Conservation (phyloP, 2,888 invertebrate species). For the Xylophagus ater region DNA sequence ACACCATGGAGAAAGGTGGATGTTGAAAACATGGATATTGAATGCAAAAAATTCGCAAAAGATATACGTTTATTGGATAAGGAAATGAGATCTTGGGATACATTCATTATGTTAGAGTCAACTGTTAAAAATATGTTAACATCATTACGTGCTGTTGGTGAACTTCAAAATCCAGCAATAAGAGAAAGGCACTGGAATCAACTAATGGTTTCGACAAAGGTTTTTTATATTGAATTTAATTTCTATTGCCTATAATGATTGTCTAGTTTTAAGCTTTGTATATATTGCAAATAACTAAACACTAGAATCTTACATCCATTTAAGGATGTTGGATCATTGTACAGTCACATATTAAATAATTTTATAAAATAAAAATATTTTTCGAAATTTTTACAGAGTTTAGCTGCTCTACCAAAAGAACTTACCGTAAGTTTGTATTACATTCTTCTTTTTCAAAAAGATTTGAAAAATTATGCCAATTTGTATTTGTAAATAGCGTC, state of each 20-base stretch:
- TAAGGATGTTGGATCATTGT: slow-evolving; percentile 19
- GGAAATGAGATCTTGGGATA: slow-evolving; percentile 92
- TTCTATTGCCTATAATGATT: slow-evolving; percentile 1
- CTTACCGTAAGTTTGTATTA: slow-evolving; percentile 55
- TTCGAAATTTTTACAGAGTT: slow-evolving; percentile 52
- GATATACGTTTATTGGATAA: slow-evolving; percentile 85
- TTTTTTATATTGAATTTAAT: slow-evolving; percentile 33
- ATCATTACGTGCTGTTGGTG: slow-evolving; percentile 86
- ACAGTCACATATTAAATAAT: slow-evolving; percentile 22
- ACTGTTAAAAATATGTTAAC: slow-evolving; percentile 95
- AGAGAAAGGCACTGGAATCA: slow-evolving; percentile 95
- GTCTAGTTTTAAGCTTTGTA: slow-evolving; percentile 12
- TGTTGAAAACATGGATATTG: slow-evolving; percentile 97
- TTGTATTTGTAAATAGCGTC: neutral
- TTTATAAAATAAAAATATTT: slow-evolving; percentile 8
- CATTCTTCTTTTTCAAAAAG: slow-evolving; percentile 7
- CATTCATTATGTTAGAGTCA: slow-evolving; percentile 76
- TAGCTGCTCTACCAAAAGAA: slow-evolving; percentile 69
- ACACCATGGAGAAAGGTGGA: slow-evolving; percentile 95
- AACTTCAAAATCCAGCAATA: slow-evolving; percentile 92
- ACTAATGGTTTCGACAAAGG: slow-evolving; percentile 92
- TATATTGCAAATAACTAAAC: slow-evolving; percentile 5
- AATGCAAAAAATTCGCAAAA: slow-evolving; percentile 95
- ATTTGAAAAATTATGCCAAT: neutral
- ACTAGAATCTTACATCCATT: slow-evolving; percentile 4